Base-by-base conservation (phyloP, 2,113 vertebrate genomes). In the Macheiramphus alcinus region DNA sequence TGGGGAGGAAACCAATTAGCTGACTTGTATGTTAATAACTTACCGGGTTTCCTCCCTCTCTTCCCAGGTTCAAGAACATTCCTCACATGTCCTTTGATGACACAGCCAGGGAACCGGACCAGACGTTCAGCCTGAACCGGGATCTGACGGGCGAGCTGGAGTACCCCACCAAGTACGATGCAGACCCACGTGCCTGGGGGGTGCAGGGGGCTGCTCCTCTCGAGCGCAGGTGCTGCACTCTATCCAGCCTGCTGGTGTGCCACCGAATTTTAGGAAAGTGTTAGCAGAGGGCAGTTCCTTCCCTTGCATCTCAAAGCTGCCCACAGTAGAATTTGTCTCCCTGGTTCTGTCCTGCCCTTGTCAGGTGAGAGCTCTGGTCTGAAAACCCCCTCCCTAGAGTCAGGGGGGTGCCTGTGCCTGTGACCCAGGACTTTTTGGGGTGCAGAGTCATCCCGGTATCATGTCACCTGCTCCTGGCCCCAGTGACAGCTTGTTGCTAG, bases 71-170 rank as follows among this genome's bases (percentile, higher is more conserved):
- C 97, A 99, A 98, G 98, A 99, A 99, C 97, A 98, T 99, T 96
- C 99, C 99, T 87, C 99, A 99, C 88, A 99, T 99, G 99, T 99
- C 99, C 16, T 99, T 99, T 86, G 99, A 99, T 78, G 99, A 99
- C 59, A 95, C 98, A 10, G 98, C 98, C 96, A 98, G 98, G 97
- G 99, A 99, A 66, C 98, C 99, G 3, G 99, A 99, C 36, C 99
- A 99, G 96, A 99, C 93, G 1, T 99, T 99, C 96, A 99, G 98
- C 92, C 98, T 99, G 92, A 99, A 99, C 98, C 98, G 98, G 94
- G 99, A 99, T 71, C 97, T 98, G 1, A 32, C 29, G 2, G 99
- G 99, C 72, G 98, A 99, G 94, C 98, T 99, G 95, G 99, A 99
- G 86, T 99, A 99, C 87, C 99, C 99, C 45, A 99, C 99, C 72